Conservation (phyloP, 2,113 vertebrate genomes). For the Cephalopholis sonnerati region DNA sequence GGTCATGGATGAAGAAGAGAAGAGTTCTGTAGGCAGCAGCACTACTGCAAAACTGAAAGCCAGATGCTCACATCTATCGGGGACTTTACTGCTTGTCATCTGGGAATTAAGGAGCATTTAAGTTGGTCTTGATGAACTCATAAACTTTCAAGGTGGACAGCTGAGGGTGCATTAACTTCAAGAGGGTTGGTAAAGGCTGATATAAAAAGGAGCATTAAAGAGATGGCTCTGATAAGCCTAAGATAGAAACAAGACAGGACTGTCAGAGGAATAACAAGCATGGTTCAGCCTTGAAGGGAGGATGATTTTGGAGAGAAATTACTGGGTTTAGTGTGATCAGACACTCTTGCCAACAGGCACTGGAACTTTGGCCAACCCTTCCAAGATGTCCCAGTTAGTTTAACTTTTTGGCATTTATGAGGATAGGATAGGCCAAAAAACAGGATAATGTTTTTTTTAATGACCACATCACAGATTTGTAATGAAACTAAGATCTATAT, state of each 20-base stretch:
- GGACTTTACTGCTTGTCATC: neutral
- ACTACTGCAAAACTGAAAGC: neutral
- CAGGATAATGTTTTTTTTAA: neutral
- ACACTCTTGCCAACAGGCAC: constrained; percentile 2
- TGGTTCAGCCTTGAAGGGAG: constrained; percentile 11
- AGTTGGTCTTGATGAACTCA: neutral
- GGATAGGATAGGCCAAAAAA: neutral
- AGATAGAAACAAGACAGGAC: constrained; percentile 7
- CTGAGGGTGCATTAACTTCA: constrained; percentile 17
- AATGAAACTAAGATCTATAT: neutral
- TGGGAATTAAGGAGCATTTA: constrained; percentile 23
- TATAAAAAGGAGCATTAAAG: constrained; percentile 31
- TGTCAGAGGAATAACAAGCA: constrained; percentile 1
- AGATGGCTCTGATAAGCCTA: constrained; percentile 7
- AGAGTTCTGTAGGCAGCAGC: neutral
- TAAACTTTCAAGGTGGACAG: constrained; percentile 37
- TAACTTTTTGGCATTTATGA: neutral
- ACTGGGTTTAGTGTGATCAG: constrained; percentile 9
- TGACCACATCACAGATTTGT: neutral
- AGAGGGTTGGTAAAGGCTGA: constrained; percentile 7
- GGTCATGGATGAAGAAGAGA: neutral
- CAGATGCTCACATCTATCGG: constrained; percentile 1
- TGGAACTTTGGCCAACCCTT: neutral
- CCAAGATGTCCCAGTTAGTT: neutral
- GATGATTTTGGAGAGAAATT: neutral